Conservation (phyloP, 2,888 invertebrate species). For the Balanococcus diminutus region DNA sequence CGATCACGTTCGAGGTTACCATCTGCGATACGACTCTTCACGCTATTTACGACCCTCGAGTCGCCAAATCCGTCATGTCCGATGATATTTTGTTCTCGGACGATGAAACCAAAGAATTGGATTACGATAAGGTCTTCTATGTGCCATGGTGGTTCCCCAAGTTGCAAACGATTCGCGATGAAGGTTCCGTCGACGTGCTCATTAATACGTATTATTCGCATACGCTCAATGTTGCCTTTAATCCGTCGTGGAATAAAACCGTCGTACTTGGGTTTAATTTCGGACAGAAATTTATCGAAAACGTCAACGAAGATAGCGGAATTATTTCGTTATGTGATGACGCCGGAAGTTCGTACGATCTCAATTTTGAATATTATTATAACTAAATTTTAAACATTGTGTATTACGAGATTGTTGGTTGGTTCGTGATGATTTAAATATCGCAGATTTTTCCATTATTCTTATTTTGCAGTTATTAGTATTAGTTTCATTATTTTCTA, state of each 20-base stretch:
- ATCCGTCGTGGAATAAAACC: background rate
- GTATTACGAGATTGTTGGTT: background rate
- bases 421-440: no score
- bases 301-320: background rate
- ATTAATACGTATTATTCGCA: conserved; percentile 1
- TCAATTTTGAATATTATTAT: background rate
- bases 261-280: background rate
- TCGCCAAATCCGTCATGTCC: background rate
- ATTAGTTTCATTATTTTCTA: no score
- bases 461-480: no score
- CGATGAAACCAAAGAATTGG: background rate
- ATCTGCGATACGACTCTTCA: background rate
- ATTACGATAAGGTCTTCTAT: background rate
- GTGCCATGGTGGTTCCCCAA: conserved; percentile 4
- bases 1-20: background rate
- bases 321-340: background rate
- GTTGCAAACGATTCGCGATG: background rate
- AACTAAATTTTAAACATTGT: background rate
- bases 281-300: background rate
- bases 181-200: background rate
- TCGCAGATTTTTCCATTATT: no score
- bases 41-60: background rate
- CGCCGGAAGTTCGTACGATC: background rate
- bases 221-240: background rate
- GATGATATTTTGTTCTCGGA: background rate